Evolutionary conservation across 2,888 invertebrate genomes (phyloP), one percentile per base, ranked within the genome.

Genomic region (Phyllotreta cruciferae): DNA sequence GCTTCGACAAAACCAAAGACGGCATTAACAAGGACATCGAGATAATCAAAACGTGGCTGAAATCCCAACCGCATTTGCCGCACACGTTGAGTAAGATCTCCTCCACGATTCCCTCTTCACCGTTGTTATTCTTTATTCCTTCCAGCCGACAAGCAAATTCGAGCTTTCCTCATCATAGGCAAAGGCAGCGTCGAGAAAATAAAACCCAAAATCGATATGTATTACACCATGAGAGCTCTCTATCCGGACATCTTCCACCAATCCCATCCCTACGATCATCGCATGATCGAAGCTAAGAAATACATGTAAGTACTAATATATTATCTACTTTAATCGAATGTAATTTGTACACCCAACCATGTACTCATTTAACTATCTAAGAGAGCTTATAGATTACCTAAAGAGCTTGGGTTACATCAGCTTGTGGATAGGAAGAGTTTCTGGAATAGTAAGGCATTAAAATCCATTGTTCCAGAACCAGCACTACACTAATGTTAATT

Each of bases 171-270:
- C 3, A 2, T 71, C 4, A 57, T 67, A 10, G 39, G 56, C 0
- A 70, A 66, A 49, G 63, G 66, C 47, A 68, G 64, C 14, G 24
- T 68, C 9, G 71, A 72, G 45, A 66, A 65, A 45, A 58, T 64
- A 0, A 71, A 70, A 49, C 45, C 45, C 3, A 66, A 61, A 37
- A 63, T 70, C 8, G 72, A 71, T 10, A 67, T 66, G 60, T 72
- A 71, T 52, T 67, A 62, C 10, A 67, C 63, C 4, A 63, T 67
- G 56, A 66, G 66, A 45, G 38, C 62, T 3, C 34, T 66, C 2
- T 67, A 66, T 45, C 57, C 58, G 7, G 67, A 71, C 13, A 50
- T 67, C 45, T 70, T 69, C 10, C 8, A 54, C 2, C 57, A 64
- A 9, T 55, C 57, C 38, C 66, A 61, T 44, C 64, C 66, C 1